Base-by-base conservation (phyloP, 2,113 vertebrate species). In the Tyto alba region DNA sequence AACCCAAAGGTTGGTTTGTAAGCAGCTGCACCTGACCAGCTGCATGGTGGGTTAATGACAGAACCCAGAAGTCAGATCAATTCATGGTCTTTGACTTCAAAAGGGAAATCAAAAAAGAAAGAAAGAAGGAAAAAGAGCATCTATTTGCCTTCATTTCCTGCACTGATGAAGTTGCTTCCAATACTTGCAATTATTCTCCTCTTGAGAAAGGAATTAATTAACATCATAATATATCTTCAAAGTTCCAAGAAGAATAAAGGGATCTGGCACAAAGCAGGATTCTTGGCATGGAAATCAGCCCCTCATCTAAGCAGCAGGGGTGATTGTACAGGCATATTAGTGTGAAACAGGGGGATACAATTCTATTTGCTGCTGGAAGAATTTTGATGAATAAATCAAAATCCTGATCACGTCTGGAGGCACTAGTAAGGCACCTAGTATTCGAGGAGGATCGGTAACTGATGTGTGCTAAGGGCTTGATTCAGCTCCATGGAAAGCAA, bases 181-280 rank as follows among this genome's bases (percentile, higher is more conserved):
- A 77, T 92, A 90, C 84, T 89, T 93, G 71, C 84, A 95, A 89
- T 93, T 90, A 87, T 59, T 79, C 64, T 71, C 84, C 63, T 92
- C 41, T 85, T 47, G 55, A 93, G 95, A 97, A 97, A 97, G 95
- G 96, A 96, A 94, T 93, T 97, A 96, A 97, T 97, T 96, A 97
- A 64, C 90, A 91, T 93, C 64, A 81, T 89, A 95, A 89, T 95
- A 41, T 69, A 88, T 88, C 90, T 91, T 89, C 95, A 86, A 95
- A 97, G 90, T 88, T 93, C 45, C 66, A 93, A 72, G 74, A 87
- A 80, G 95, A 94, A 96, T 89, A 95, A 97, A 96, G 72, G 77
- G 79, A 95, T 93, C 73, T 92, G 79, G 85, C 88, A 96, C 89
- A 96, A 97, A 95, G 92, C 48, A 4, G 62, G 41, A 91, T 74